phyloP scores from a whole-genome alignment of 2,113 vertebrate genomes.

The Pristiophorus japonicus region DNA sequence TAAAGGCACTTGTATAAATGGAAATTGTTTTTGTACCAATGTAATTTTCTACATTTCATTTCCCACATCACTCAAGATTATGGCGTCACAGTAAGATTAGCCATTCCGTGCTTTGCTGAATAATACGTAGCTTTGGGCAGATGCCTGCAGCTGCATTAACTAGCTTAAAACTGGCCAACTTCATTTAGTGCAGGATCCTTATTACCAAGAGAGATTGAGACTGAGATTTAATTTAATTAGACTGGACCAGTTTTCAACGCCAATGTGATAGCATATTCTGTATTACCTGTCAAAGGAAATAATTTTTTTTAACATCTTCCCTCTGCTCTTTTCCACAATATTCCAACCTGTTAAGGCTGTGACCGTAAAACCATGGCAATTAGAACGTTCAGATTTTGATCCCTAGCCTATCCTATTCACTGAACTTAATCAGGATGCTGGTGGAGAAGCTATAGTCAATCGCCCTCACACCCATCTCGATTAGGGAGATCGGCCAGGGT shows the following conservation, averaged over 20 bases:
- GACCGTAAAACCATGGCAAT: no score
- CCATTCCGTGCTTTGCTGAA: no score
- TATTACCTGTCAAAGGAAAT: no score
- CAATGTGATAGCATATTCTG: neutral
- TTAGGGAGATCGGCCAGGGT: neutral
- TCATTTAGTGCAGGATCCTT: neutral
- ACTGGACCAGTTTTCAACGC: neutral
- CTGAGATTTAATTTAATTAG: neutral
- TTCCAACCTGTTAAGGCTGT: no score
- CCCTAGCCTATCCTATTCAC: no score
- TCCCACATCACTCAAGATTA: neutral
- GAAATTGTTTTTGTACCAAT: no score
- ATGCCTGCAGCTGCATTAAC: neutral
- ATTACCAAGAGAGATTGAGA: neutral
- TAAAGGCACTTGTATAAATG: no score
- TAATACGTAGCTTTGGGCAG: no score
- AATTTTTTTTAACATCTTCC: no score
- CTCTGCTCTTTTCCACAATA: no score
- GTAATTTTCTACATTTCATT: neutral
- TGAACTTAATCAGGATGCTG: no score
- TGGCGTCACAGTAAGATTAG: neutral
- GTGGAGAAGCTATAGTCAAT: neutral
- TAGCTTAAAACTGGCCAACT: neutral
- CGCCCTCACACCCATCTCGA: neutral
- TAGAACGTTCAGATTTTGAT: no score